phyloP scores from a whole-genome alignment of 64 coral and sea anemone genomes.

The Porites australiensis region DNA sequence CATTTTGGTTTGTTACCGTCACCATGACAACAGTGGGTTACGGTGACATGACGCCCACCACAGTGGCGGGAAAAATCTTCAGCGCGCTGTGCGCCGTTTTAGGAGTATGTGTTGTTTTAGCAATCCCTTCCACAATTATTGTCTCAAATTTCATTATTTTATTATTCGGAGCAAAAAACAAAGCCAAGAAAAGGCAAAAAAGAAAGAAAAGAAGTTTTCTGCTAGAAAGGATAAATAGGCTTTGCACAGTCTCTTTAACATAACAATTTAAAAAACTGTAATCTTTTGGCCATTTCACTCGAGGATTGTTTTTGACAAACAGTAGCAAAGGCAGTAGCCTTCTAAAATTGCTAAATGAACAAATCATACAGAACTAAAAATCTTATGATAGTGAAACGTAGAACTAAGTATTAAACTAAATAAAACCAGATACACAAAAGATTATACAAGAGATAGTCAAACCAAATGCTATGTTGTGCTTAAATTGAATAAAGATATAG shows the following conservation, averaged over 20 bases:
- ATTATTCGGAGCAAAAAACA: slow-evolving; percentile 52
- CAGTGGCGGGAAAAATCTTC: slow-evolving; percentile 78
- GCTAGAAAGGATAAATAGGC: neutral
- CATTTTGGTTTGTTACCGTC: slow-evolving; percentile 94
- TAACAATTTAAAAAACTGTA: neutral
- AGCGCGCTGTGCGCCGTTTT: slow-evolving; percentile 85
- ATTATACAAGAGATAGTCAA: too few relatives aligned
- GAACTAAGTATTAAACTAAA: too few relatives aligned
- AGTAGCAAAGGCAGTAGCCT: too few relatives aligned
- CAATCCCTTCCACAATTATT: slow-evolving; percentile 82
- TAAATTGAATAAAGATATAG: too few relatives aligned
- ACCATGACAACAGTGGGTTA: slow-evolving; percentile 99
- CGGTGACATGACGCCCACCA: slow-evolving; percentile 79
- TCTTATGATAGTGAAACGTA: too few relatives aligned
- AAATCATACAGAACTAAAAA: too few relatives aligned
- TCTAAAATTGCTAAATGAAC: too few relatives aligned
- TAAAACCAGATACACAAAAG: too few relatives aligned
- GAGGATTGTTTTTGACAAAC: too few relatives aligned
- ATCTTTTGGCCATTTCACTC: too few relatives aligned
- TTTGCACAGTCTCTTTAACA: neutral
- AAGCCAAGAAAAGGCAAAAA: neutral
- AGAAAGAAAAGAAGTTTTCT: neutral
- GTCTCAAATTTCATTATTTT: slow-evolving; percentile 86
- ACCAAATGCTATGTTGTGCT: too few relatives aligned
- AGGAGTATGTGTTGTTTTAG: slow-evolving; percentile 80